Base-by-base conservation (phyloP, 2,888 invertebrate species). In the Diaperis boleti region DNA sequence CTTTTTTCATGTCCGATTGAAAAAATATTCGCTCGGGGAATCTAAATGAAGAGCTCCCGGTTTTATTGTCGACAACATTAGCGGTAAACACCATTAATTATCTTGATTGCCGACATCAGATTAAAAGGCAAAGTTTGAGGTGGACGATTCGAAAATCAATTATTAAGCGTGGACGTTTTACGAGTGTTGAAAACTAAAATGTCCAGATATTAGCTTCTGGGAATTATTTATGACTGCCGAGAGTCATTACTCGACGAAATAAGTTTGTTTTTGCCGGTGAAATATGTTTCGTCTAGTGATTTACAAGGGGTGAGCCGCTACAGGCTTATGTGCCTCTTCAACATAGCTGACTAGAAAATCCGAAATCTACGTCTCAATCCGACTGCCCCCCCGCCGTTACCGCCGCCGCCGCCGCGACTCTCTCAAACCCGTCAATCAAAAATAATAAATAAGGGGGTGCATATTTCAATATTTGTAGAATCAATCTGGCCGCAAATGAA, bases 381-480 rank as follows among this genome's bases (percentile, higher is more conserved):
- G 20, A 42, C 18, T 17, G 41, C n/a, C 20, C 17, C 15, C 3
- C 41, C 17, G 10, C 47, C 26, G 31, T 31, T 33, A 17, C 8
- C 7, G 18, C 35, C 29, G 42, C 15, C 37, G 18, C 66, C 69
- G 66, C 70, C 74, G 74, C 73, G 74, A 71, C 73, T 69, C 73
- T 72, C 71, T 72, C 76, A 74, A 78, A 76, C 76, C 77, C 75
- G 79, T 80, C 79, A 79, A 78, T 78, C 78, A 78, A 78, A 60
- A 78, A 78, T 77, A 78, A 79, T 78, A 79, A 80, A 79, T 76
- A 78, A 76, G 76, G 75, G 78, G 78, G 80, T 80, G 80, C 79
- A 80, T 79, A 80, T 80, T 80, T 80, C 79, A 79, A 79, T 80
- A 80, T 79, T 79, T 78, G 75, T 76, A 72, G 70, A 79, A 79